A percentile compares a stretch with the other conserved stretches of the same genome.
Evolutionary conservation across 2,888 invertebrate species (phyloP).

Genomic region (Caenorhabditis macrosperma): DNA sequence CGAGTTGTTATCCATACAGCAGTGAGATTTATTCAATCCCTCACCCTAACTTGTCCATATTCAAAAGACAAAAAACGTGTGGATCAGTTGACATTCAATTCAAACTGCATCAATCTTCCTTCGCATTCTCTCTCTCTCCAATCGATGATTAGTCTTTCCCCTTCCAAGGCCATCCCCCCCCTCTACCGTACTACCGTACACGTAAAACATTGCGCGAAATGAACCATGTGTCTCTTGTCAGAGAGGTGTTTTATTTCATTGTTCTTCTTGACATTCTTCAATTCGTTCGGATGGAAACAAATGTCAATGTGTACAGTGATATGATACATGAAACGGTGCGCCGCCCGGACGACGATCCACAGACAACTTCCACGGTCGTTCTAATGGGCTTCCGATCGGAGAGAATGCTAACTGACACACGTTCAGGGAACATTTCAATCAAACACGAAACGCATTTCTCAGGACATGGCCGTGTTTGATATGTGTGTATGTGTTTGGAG

Average conservation of each 20-base stretch:
- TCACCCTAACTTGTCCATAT: neutral
- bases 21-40: no score
- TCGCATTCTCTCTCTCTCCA: neutral
- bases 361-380: neutral
- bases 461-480: neutral
- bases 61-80: neutral
- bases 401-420: neutral
- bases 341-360: neutral
- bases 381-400: neutral
- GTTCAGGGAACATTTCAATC: neutral
- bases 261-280: neutral
- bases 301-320: neutral
- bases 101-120: conserved; percentile 8
- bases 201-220: conserved; percentile 37
- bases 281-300: neutral
- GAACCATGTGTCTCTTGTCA: conserved; percentile 5
- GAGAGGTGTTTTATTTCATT: conserved; percentile 3
- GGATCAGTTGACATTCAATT: neutral
- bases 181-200: conserved; percentile 18
- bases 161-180: neutral
- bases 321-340: neutral
- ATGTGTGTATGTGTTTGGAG: no score
- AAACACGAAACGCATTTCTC: neutral
- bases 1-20: no score
- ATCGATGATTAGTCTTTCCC: conserved; percentile 1